These are phyloP conservation scores for Macrotrachela quadricornifera DNA, from an alignment of 1,140 invertebrate genomes.

Conservation along the genomic window DNA sequence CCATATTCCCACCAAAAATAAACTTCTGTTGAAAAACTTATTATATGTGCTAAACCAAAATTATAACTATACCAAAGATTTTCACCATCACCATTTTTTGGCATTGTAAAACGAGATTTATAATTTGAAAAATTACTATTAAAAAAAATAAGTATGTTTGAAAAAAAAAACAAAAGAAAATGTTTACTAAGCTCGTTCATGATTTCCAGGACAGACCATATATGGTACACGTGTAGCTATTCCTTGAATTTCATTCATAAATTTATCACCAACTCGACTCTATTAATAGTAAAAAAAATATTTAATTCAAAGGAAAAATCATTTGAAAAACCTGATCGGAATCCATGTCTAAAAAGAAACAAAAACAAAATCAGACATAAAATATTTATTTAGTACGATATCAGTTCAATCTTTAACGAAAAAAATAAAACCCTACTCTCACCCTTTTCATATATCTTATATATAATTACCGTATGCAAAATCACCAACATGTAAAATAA, in stretches of 20 bases:
- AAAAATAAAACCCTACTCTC: too few species aligned
- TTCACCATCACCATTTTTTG: slow-evolving; percentile 1
- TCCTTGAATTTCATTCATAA: slow-evolving; percentile 26
- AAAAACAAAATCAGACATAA: too few species aligned
- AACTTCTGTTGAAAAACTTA: slow-evolving; percentile 67
- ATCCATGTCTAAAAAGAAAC: too few species aligned
- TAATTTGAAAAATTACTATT: slow-evolving; percentile 13
- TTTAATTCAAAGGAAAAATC: not conserved
- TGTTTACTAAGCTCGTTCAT: slow-evolving; percentile 24
- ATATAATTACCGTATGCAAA: not conserved
- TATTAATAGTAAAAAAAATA: slow-evolving; percentile 15
- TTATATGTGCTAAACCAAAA: slow-evolving; percentile 21
- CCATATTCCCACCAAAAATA: slow-evolving; percentile 75
- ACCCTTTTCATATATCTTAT: too few species aligned
- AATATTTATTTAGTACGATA: too few species aligned
- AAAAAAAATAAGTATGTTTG: not conserved
- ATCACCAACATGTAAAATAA: not conserved
- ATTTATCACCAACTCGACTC: slow-evolving; percentile 22
- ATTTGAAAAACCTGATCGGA: slow-evolving; percentile 21
- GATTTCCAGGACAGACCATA: slow-evolving; percentile 30
- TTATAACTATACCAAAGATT: slow-evolving; percentile 30
- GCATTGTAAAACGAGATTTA: slow-evolving; percentile 7
- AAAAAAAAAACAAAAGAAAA: not conserved
- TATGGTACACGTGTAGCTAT: slow-evolving; percentile 25
- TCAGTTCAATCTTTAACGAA: too few species aligned